Base-by-base conservation (phyloP, 2,797 vertebrate genomes). In the Halcyon smyrnensis region DNA sequence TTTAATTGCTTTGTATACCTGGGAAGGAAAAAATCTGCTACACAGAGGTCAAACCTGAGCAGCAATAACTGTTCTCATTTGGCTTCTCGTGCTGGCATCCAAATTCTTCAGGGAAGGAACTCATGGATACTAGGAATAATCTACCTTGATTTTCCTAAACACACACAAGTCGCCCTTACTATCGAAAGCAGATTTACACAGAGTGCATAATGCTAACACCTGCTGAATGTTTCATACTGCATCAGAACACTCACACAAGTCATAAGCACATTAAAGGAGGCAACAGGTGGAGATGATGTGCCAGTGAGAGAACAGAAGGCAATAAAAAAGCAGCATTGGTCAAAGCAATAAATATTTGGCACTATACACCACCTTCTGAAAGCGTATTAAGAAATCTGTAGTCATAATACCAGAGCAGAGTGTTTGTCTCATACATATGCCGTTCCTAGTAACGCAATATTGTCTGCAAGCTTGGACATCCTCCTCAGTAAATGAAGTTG, bases 131-230 rank as follows among this genome's bases (percentile, higher is more conserved):
- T 69, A 48, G 14, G 25, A 68, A 48, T 43, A 69, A 79, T 43
- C 27, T 28, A 24, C 50, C 13, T 73, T 39, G 37, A 48, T 87
- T 77, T 93, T 87, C 45, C 9, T 48, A 68, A 69, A 41, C 3
- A 16, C n/a, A 37, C 13, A 23, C 6, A 90, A 57, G 43, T 79
- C 0, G 0, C 16, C 36, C 15, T 82, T 69, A 21, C 7, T 41
- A 17, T 25, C 0, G 0, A 67, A 68, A 30, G n/a, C 27, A 64
- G 50, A 59, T 84, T 75, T 82, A 70, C 30, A 25, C 20, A 3
- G 23, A 64, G 36, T 0, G 3, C 3, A 1, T 57, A 84, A 30
- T 0, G 3, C 12, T 25, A 59, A 54, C 14, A 32, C 20, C 59
- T 59, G 34, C 45, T 63, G 84, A 73, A 73, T 34, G 24, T 11